Evolutionary conservation across 2,888 invertebrate species (phyloP).

Genomic region (Operophtera brumata): DNA sequence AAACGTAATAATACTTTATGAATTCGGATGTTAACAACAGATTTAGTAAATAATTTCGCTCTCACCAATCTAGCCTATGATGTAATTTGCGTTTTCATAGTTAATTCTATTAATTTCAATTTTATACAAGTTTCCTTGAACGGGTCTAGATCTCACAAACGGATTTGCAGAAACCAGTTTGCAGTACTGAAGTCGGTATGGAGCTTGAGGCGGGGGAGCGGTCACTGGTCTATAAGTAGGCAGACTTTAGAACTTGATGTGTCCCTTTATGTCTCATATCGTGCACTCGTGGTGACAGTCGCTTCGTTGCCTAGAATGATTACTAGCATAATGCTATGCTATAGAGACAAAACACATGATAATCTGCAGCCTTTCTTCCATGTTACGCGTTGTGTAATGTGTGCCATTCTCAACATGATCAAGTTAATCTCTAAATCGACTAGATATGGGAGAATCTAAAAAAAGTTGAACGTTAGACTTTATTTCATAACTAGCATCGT

Average conservation of each 20-base stretch:
- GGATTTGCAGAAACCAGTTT: slow-evolving; percentile 45
- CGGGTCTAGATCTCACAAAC: slow-evolving; percentile 46
- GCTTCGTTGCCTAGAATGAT: slow-evolving; percentile 23
- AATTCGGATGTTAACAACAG: neutral
- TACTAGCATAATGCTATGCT: slow-evolving; percentile 30
- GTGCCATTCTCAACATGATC: neutral
- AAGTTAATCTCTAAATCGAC: neutral
- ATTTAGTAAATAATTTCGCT: slow-evolving; percentile 3
- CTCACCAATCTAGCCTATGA: slow-evolving; percentile 8
- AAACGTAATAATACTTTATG: neutral
- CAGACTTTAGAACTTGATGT: slow-evolving; percentile 16
- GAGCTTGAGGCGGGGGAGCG: slow-evolving; percentile 27
- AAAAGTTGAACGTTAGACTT: too few species aligned
- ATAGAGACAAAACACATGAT: slow-evolving; percentile 1
- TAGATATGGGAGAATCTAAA: too few species aligned
- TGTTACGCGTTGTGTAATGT: slow-evolving; percentile 1
- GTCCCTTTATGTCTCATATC: slow-evolving; percentile 17
- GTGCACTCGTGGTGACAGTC: slow-evolving; percentile 25
- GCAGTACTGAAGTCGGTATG: slow-evolving; percentile 28
- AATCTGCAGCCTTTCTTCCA: slow-evolving; percentile 3
- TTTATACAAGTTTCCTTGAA: slow-evolving; percentile 42
- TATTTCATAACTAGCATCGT: too few species aligned
- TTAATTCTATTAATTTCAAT: slow-evolving; percentile 34
- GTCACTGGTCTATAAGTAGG: slow-evolving; percentile 25
- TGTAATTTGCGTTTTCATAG: slow-evolving; percentile 10